Evolutionary conservation across 2,888 invertebrate species (phyloP).

Genomic region (Aporophyla nigra): DNA sequence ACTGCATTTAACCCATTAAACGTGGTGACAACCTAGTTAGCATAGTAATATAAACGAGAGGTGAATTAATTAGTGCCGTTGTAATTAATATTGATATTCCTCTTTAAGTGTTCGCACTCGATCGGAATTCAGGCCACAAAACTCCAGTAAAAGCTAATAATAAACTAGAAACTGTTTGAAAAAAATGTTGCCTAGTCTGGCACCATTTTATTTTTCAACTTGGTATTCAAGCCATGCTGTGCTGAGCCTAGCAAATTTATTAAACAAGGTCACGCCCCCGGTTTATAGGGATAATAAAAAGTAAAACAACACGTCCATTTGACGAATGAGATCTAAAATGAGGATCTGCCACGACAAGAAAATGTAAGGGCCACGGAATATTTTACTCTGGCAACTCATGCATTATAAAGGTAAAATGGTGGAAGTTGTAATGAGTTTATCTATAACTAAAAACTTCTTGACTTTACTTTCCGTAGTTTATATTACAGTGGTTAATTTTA

Average conservation of each 20-base stretch:
- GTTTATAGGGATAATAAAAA: conserved; percentile 86
- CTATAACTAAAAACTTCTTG: conserved; percentile 61
- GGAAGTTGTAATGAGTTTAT: conserved; percentile 66
- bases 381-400: conserved; percentile 52
- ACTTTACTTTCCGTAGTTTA: conserved; percentile 40
- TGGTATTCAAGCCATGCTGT: conserved; percentile 78
- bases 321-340: conserved; percentile 85
- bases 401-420: conserved; percentile 53
- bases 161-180: conserved; percentile 43
- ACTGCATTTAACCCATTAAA: not conserved
- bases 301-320: conserved; percentile 86
- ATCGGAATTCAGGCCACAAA: not conserved
- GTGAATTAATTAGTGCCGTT: conserved; percentile 17
- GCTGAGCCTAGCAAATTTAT: conserved; percentile 75
- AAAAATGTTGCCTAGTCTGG: not conserved
- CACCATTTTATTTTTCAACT: conserved; percentile 67
- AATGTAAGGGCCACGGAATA: conserved; percentile 63
- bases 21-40: not conserved
- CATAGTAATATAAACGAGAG: conserved; percentile 16
- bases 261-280: conserved; percentile 82
- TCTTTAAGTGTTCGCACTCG: not conserved
- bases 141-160: not conserved
- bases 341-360: conserved; percentile 74
- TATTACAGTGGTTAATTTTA: conserved; percentile 43
- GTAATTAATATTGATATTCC: conserved; percentile 14